A percentile compares a stretch with the other conserved stretches of the same genome.
Conservation (phyloP, 2,797 vertebrate genomes). For the Poecilia wingei region DNA sequence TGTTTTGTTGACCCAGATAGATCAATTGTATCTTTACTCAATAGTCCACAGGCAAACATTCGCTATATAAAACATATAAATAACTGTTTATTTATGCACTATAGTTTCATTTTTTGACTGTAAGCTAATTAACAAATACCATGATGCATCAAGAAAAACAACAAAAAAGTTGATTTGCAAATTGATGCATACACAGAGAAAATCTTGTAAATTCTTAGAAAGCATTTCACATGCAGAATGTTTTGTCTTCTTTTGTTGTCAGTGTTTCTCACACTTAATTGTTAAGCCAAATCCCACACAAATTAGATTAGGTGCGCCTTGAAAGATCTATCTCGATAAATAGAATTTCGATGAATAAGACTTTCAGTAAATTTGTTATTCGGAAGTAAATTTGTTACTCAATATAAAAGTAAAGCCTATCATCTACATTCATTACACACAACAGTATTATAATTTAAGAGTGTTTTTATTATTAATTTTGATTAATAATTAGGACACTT, state of each 20-base stretch:
- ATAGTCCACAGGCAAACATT: not conserved
- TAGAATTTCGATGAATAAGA: not conserved
- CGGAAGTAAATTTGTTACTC: not conserved
- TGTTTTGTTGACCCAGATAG: conserved; percentile 41
- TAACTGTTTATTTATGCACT: not conserved
- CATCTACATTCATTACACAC: not conserved
- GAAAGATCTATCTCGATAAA: not conserved
- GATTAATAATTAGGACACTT: too few species aligned
- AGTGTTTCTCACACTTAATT: not conserved
- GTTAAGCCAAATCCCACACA: not conserved
- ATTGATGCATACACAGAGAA: not conserved
- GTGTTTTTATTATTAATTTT: not conserved
- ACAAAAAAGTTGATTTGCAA: not conserved
- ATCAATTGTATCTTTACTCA: conserved; percentile 17
- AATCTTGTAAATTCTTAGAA: not conserved
- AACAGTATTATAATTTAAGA: not conserved
- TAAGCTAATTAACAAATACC: not conserved
- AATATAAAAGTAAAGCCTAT: not conserved
- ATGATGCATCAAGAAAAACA: not conserved
- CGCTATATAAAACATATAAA: conserved; percentile 18
- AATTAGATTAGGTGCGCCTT: not conserved
- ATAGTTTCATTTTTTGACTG: not conserved
- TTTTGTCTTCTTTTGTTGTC: not conserved
- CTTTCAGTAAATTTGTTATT: not conserved
- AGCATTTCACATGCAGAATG: not conserved